Percentiles rank a stretch among this genome's conserved stretches.
Conservation (phyloP, 2,797 vertebrate species). For the Erethizon dorsatum region DNA sequence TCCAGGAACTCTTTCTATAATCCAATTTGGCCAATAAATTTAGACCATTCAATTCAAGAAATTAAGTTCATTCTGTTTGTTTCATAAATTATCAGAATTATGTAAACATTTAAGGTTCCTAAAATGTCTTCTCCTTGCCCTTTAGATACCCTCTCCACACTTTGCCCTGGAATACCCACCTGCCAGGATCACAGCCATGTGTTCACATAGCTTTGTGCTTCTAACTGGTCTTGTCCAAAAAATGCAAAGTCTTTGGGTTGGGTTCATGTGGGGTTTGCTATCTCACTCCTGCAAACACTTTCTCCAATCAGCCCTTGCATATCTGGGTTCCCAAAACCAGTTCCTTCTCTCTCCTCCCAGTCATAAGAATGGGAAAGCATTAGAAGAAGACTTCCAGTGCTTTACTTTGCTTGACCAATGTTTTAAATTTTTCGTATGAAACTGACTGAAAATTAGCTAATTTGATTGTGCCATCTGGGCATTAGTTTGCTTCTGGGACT, state of each 20-base stretch:
- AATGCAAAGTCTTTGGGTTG: not conserved
- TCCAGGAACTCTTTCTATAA: not conserved
- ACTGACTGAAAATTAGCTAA: not conserved
- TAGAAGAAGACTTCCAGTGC: accelerated
- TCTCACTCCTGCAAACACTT: not conserved
- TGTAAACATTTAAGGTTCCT: not conserved
- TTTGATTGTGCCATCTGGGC: not conserved
- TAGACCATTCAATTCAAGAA: not conserved
- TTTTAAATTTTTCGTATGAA: constrained; percentile 12
- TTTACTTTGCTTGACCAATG: not conserved
- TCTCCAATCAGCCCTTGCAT: not conserved
- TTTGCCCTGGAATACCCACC: not conserved
- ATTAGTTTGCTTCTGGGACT: not conserved
- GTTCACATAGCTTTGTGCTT: not conserved
- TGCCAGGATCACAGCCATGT: not conserved
- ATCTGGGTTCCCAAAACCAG: not conserved
- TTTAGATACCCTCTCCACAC: not conserved
- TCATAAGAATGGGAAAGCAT: not conserved
- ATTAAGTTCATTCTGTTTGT: not conserved
- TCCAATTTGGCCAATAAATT: not conserved
- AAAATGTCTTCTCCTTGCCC: not conserved
- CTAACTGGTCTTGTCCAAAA: not conserved
- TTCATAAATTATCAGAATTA: not conserved
- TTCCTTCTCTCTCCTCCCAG: not conserved
- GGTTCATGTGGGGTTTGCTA: not conserved